These are phyloP conservation scores for Antheraea assamensis DNA, from an alignment of 2,888 invertebrate genomes.

Conservation along the genomic window DNA sequence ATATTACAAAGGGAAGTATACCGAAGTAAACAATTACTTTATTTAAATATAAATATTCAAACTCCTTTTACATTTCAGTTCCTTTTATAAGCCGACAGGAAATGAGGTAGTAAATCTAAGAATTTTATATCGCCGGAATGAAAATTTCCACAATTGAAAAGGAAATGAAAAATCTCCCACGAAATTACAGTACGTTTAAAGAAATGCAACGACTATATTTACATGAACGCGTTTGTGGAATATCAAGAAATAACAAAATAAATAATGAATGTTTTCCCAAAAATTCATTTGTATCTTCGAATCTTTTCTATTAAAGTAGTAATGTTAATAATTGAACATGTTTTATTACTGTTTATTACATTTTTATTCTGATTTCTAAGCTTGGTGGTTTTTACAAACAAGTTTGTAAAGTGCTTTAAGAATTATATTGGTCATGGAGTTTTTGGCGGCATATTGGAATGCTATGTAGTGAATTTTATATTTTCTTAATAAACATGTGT, in stretches of 20 bases:
- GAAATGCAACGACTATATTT: slow-evolving; percentile 18
- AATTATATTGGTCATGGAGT: too few relatives aligned
- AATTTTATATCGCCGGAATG: slow-evolving; percentile 32
- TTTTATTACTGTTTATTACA: too few relatives aligned
- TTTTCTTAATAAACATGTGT: too few relatives aligned
- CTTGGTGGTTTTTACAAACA: not conserved
- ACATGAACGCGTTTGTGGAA: slow-evolving; percentile 14
- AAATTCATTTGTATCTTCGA: too few relatives aligned
- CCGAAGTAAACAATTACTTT: not conserved
- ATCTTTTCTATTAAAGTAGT: too few relatives aligned
- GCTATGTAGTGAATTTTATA: too few relatives aligned
- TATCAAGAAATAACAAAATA: slow-evolving; percentile 21
- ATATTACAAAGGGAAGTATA: not conserved
- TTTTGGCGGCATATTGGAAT: too few relatives aligned
- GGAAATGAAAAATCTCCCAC: slow-evolving; percentile 36
- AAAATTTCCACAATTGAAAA: slow-evolving; percentile 35
- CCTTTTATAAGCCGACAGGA: slow-evolving; percentile 28
- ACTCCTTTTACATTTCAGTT: slow-evolving; percentile 24
- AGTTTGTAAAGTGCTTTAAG: too few relatives aligned
- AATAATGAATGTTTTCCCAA: not conserved
- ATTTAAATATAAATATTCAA: slow-evolving; percentile 17
- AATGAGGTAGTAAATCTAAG: slow-evolving; percentile 35
- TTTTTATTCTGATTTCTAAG: too few relatives aligned
- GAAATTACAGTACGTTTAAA: slow-evolving; percentile 31
- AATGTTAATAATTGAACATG: too few relatives aligned